Evolutionary conservation across 2,113 vertebrate species (phyloP).

Genomic region (Pica pica): DNA sequence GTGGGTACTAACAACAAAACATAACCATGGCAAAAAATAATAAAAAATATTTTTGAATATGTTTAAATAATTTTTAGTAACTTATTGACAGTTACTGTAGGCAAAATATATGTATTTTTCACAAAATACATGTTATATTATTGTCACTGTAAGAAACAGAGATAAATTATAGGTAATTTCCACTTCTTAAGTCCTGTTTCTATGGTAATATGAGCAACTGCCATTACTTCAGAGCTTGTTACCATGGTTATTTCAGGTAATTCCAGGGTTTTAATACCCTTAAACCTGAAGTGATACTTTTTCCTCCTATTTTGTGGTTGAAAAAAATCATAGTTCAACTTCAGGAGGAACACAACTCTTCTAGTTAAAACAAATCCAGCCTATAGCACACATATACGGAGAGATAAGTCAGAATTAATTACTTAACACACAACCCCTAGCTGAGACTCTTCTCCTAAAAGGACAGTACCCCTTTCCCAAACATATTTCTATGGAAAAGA

Average conservation of each 20-base stretch:
- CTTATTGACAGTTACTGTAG: constrained; percentile 17
- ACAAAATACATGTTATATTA: constrained; percentile 15
- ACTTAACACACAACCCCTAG: background rate
- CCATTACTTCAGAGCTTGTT: constrained; percentile 59
- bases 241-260: constrained; percentile 70
- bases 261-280: constrained; percentile 53
- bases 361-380: background rate
- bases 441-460: background rate
- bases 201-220: constrained; percentile 61
- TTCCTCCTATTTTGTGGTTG: background rate
- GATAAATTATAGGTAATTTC: constrained; percentile 63
- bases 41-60: constrained; percentile 3
- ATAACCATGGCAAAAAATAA: constrained; percentile 25
- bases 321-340: constrained; percentile 28
- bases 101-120: constrained; percentile 32
- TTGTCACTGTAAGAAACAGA: constrained; percentile 38
- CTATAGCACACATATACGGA: accelerated
- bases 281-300: constrained; percentile 50
- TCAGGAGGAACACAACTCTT: background rate
- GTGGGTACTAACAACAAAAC: background rate
- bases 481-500: background rate
- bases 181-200: constrained; percentile 57
- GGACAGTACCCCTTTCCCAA: accelerated
- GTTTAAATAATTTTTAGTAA: constrained; percentile 49
- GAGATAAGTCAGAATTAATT: background rate